These are phyloP conservation scores for Mionectes macconnelli DNA, from an alignment of 2,113 vertebrate genomes.

Conservation along the genomic window DNA sequence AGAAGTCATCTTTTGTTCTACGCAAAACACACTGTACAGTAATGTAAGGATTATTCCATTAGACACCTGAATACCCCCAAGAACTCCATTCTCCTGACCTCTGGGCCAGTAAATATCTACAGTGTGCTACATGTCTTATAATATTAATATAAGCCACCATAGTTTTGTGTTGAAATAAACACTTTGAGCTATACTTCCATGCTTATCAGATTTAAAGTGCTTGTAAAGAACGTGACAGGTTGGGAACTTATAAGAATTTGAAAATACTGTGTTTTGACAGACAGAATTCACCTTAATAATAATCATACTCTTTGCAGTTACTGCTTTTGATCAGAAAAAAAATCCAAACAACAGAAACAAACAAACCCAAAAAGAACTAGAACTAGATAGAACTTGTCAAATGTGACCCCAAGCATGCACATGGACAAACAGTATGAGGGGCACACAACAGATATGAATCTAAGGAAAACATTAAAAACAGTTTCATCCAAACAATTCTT, in stretches of 20 bases:
- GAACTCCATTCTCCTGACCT: background rate
- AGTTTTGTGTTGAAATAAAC: slow-evolving; percentile 24
- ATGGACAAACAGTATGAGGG: background rate
- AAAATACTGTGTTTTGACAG: background rate
- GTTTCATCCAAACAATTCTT: background rate
- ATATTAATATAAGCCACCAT: background rate
- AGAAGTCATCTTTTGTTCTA: background rate
- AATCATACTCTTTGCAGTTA: background rate
- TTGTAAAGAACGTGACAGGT: slow-evolving; percentile 4
- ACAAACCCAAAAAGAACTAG: background rate
- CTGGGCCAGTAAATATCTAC: slow-evolving; percentile 15
- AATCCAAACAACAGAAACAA: background rate
- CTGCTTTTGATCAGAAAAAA: background rate
- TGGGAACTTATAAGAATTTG: background rate
- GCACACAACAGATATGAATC: background rate
- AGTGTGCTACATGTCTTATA: background rate
- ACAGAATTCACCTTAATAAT: background rate
- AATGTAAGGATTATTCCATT: slow-evolving; percentile 1
- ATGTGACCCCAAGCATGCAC: background rate
- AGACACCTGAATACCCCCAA: background rate
- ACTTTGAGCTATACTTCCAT: background rate
- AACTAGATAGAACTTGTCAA: background rate
- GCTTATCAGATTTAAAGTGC: slow-evolving; percentile 5
- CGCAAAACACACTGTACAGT: background rate
- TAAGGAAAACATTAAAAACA: background rate